phyloP scores from a whole-genome alignment of 2,797 vertebrate species.

The Tympanoctomys barrerae region DNA sequence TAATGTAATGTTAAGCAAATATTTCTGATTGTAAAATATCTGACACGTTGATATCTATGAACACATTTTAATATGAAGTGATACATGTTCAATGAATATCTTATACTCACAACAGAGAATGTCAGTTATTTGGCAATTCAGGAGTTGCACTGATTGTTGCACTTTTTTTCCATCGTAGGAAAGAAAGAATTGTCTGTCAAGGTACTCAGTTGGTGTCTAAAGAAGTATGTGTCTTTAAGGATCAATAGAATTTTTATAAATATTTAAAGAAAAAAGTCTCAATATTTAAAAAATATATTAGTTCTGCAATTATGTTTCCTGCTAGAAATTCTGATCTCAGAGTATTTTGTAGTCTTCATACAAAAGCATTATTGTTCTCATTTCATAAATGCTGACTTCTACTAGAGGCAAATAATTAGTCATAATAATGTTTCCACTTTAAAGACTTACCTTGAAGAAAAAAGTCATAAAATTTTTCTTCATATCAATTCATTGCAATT shows the following conservation, averaged over 20 bases:
- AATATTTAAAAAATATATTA: background rate
- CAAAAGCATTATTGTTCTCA: background rate
- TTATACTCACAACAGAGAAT: background rate
- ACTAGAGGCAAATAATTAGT: background rate
- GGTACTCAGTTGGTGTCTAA: background rate
- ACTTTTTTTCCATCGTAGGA: background rate
- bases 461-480: constrained; percentile 23
- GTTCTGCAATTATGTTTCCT: constrained; percentile 10
- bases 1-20: background rate
- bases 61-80: background rate
- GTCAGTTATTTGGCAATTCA: background rate
- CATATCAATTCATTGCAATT: constrained; percentile 3
- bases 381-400: background rate
- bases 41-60: background rate
- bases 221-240: background rate
- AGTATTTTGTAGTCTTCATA: background rate
- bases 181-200: background rate
- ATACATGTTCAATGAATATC: background rate
- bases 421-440: background rate
- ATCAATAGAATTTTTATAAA: background rate
- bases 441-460: background rate
- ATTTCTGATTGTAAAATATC: background rate
- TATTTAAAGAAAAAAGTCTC: background rate
- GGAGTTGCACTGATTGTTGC: background rate
- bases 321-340: constrained; percentile 14